These are phyloP conservation scores for Microplitis manilae DNA, from an alignment of 2,888 invertebrate species.

Conservation along the genomic window DNA sequence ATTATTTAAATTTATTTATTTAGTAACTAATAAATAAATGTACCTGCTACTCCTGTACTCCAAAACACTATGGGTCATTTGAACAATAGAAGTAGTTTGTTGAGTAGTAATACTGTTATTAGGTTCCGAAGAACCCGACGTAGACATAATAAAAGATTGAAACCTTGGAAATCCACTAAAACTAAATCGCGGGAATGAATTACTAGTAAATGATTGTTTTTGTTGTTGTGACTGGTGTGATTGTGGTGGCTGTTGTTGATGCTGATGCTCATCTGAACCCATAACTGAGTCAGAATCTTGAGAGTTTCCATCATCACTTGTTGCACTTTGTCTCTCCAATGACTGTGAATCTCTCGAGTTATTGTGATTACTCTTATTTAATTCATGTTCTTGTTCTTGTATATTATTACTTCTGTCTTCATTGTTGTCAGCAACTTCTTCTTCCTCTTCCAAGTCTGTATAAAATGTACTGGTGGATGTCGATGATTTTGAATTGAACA, in stretches of 20 bases:
- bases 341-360: slow-evolving; percentile 56
- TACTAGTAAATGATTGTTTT: slow-evolving; percentile 57
- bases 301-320: slow-evolving; percentile 64
- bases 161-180: slow-evolving; percentile 68
- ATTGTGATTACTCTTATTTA: slow-evolving; percentile 40
- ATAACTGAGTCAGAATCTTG: slow-evolving; percentile 61
- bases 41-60: slow-evolving; percentile 69
- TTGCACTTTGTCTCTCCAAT: slow-evolving; percentile 58
- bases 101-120: slow-evolving; percentile 57
- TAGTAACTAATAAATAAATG: background rate
- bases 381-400: slow-evolving; percentile 37
- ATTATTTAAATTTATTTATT: slow-evolving; percentile 6
- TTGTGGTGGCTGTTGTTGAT: slow-evolving; percentile 18
- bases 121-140: slow-evolving; percentile 52
- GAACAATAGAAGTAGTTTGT: slow-evolving; percentile 61
- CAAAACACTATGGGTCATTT: slow-evolving; percentile 66
- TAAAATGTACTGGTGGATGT: slow-evolving; percentile 67
- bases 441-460: slow-evolving; percentile 61
- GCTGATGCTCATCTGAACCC: slow-evolving; percentile 56
- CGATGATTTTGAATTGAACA: slow-evolving; percentile 66
- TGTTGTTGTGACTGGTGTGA: slow-evolving; percentile 18
- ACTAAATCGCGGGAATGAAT: slow-evolving; percentile 67
- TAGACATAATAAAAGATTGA: slow-evolving; percentile 67
- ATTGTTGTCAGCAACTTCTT: slow-evolving; percentile 48
- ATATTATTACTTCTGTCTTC: slow-evolving; percentile 30